Evolutionary conservation across 2,113 vertebrate species (phyloP).

Genomic region (Oryzias celebensis): DNA sequence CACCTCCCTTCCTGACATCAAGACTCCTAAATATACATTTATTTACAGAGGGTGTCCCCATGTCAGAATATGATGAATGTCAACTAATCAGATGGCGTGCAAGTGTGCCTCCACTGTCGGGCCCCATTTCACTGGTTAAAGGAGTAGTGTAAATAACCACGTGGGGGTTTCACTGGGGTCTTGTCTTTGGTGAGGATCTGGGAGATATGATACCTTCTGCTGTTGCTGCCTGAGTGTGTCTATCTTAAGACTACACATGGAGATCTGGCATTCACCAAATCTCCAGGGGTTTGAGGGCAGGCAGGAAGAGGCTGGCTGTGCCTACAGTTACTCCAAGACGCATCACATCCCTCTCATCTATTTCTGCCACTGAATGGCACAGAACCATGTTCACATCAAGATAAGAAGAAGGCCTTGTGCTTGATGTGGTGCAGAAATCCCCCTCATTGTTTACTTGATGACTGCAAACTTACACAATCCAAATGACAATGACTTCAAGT

Average conservation of each 20-base stretch:
- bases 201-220: slow-evolving; percentile 73
- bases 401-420: slow-evolving; percentile 55
- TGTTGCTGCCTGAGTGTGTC: slow-evolving; percentile 74
- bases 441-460: slow-evolving; percentile 17
- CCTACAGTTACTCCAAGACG: slow-evolving; percentile 64
- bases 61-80: slow-evolving; percentile 76
- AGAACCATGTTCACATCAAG: slow-evolving; percentile 44
- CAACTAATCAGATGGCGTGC: slow-evolving; percentile 70
- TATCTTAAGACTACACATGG: slow-evolving; percentile 79
- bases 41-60: slow-evolving; percentile 74
- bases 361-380: slow-evolving; percentile 59
- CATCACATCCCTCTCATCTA: slow-evolving; percentile 58
- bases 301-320: slow-evolving; percentile 59
- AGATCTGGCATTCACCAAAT: slow-evolving; percentile 76
- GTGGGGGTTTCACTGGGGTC: slow-evolving; percentile 58
- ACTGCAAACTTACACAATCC: slow-evolving; percentile 5
- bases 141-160: slow-evolving; percentile 63
- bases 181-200: slow-evolving; percentile 72
- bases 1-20: slow-evolving; percentile 39
- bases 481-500: too few relatives aligned
- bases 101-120: slow-evolving; percentile 56
- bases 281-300: slow-evolving; percentile 67
- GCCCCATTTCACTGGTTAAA: slow-evolving; percentile 41
- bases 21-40: slow-evolving; percentile 77
- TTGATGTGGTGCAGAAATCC: slow-evolving; percentile 40